Evolutionary conservation across 2,888 invertebrate genomes (phyloP).

Genomic region (Seira musarum): DNA sequence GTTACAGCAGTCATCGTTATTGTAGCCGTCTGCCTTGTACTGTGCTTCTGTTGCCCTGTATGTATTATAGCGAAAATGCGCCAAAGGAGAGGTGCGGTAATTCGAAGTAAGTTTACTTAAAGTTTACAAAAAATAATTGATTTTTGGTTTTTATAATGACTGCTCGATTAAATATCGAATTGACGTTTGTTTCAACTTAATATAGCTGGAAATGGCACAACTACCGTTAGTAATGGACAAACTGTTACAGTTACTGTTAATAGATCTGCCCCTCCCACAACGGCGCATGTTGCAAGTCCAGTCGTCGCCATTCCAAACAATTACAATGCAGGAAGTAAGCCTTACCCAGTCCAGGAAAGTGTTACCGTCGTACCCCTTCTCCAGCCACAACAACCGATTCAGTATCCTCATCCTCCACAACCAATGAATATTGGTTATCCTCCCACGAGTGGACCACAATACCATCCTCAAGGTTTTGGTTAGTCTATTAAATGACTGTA

Average conservation of each 20-base stretch:
- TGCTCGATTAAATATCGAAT: too few species aligned
- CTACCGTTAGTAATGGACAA: slow-evolving; percentile 30
- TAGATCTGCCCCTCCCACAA: slow-evolving; percentile 24
- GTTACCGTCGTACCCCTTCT: slow-evolving; percentile 60
- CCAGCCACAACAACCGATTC: slow-evolving; percentile 29
- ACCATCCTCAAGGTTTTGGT: slow-evolving; percentile 42
- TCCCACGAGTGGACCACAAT: slow-evolving; percentile 22
- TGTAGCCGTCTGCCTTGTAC: slow-evolving; percentile 54
- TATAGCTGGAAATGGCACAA: slow-evolving; percentile 9
- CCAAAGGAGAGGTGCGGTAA: slow-evolving; percentile 61
- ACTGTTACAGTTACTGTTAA: slow-evolving; percentile 40
- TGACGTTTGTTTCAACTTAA: too few species aligned
- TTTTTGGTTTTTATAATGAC: too few species aligned
- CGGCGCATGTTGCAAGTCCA: slow-evolving; percentile 29
- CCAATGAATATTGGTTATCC: slow-evolving; percentile 29
- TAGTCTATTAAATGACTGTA: neutral
- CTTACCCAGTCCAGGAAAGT: slow-evolving; percentile 65
- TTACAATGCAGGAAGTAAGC: slow-evolving; percentile 42
- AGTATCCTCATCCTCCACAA: slow-evolving; percentile 32
- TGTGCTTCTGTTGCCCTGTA: slow-evolving; percentile 67
- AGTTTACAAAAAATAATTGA: neutral
- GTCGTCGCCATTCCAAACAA: slow-evolving; percentile 55
- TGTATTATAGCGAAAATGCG: slow-evolving; percentile 65
- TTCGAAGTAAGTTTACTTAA: slow-evolving; percentile 58
- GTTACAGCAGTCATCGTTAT: slow-evolving; percentile 49